Evolutionary conservation across 2,113 vertebrate species (phyloP).

Genomic region (Entelurus aequoreus): DNA sequence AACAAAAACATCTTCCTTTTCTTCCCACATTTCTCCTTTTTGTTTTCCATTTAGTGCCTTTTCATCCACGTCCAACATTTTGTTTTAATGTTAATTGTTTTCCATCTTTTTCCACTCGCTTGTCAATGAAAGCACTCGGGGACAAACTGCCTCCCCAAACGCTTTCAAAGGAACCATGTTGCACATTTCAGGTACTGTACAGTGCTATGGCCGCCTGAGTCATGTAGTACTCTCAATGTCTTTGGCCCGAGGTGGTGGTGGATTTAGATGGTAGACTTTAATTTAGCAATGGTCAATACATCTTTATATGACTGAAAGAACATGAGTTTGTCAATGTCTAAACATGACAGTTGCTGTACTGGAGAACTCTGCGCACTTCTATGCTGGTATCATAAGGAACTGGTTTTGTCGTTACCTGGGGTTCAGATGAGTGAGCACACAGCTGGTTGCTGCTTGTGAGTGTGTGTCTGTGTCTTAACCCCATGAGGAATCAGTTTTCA

Average conservation of each 20-base stretch:
- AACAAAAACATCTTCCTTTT: slow-evolving; percentile 26
- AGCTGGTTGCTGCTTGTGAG: slow-evolving; percentile 23
- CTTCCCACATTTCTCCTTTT: slow-evolving; percentile 34
- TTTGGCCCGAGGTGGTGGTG: no score
- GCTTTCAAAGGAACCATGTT: slow-evolving; percentile 1
- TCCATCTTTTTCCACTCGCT: slow-evolving; percentile 25
- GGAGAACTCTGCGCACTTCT: neutral
- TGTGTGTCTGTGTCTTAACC: slow-evolving; percentile 5
- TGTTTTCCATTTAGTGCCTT: slow-evolving; percentile 44
- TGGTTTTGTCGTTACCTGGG: slow-evolving; percentile 4
- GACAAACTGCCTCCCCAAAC: slow-evolving; percentile 6
- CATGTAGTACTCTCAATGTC: no score
- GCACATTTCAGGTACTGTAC: no score
- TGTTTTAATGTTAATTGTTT: slow-evolving; percentile 13
- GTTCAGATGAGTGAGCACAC: slow-evolving; percentile 22
- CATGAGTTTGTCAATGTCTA: neutral
- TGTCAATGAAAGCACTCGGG: slow-evolving; percentile 6
- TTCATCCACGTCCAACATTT: slow-evolving; percentile 34
- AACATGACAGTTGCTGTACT: neutral
- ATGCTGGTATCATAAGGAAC: neutral
- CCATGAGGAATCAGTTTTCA: slow-evolving; percentile 44
- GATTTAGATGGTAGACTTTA: no score
- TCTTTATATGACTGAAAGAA: neutral
- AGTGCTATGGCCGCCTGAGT: no score
- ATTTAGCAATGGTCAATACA: no score